These are phyloP conservation scores for Drosophila arawakana DNA, from an alignment of 1,140 invertebrate species.

Conservation along the genomic window DNA sequence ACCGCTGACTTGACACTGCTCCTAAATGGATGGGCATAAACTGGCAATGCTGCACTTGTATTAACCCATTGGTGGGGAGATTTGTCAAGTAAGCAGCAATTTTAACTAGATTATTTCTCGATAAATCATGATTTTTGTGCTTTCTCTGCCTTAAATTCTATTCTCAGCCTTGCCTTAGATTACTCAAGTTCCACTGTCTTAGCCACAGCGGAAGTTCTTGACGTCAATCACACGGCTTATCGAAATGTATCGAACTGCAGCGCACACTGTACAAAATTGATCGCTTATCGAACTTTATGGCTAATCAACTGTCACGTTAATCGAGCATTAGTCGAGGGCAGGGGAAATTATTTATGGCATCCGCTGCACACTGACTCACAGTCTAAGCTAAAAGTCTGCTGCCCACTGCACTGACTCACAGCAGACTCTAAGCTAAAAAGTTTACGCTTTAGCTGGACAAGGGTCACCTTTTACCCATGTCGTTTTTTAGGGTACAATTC, in stretches of 20 bases:
- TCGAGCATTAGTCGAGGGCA: slow-evolving; percentile 23
- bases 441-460: slow-evolving; percentile 18
- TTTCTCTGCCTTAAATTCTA: too few relatives aligned
- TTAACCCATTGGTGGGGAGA: not conserved
- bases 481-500: slow-evolving; percentile 1
- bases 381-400: not conserved
- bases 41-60: not conserved
- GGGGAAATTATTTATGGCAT: slow-evolving; percentile 51
- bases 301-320: slow-evolving; percentile 26
- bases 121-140: too few relatives aligned
- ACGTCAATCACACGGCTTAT: too few relatives aligned
- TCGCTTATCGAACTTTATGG: slow-evolving; percentile 18
- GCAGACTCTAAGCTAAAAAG: slow-evolving; percentile 3
- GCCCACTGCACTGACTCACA: slow-evolving; percentile 1
- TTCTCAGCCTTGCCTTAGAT: too few relatives aligned
- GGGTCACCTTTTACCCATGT: slow-evolving; percentile 17
- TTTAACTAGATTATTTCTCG: too few relatives aligned
- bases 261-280: slow-evolving; percentile 30
- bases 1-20: not conserved
- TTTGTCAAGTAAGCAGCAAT: too few relatives aligned
- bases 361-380: slow-evolving; percentile 50
- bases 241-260: slow-evolving; percentile 16
- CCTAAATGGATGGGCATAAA: slow-evolving; percentile 8
- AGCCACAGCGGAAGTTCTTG: too few relatives aligned
- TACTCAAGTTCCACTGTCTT: too few relatives aligned